A percentile compares a stretch with the other conserved stretches of the same genome.
Evolutionary conservation across 2,797 vertebrate genomes (phyloP).

Genomic region (Potorous gilbertii): DNA sequence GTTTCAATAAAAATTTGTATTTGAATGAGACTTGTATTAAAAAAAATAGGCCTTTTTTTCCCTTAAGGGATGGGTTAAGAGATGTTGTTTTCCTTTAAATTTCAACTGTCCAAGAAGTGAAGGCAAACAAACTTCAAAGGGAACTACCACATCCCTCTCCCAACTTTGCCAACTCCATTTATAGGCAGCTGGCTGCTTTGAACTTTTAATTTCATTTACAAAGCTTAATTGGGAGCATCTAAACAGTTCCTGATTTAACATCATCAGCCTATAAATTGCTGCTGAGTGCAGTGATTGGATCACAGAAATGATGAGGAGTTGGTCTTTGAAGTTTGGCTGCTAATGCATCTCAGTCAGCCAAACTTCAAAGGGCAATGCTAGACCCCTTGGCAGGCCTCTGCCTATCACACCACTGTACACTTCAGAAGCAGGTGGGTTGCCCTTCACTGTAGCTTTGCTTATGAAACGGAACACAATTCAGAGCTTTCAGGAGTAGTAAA

Average conservation of each 20-base stretch:
- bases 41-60: constrained; percentile 6
- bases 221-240: constrained; percentile 65
- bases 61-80: background rate
- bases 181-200: constrained; percentile 60
- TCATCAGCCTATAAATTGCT: constrained; percentile 41
- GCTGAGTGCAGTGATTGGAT: constrained; percentile 49
- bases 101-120: constrained; percentile 49
- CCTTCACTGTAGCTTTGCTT: background rate
- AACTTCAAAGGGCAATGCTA: constrained; percentile 14
- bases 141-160: constrained; percentile 26
- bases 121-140: constrained; percentile 59
- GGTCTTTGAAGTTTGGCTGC: constrained; percentile 61
- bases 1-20: constrained; percentile 55
- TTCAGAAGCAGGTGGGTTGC: constrained; percentile 18
- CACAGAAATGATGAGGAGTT: constrained; percentile 19
- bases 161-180: constrained; percentile 66
- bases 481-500: background rate
- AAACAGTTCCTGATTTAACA: constrained; percentile 52
- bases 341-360: constrained; percentile 31
- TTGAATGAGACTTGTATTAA: constrained; percentile 37
- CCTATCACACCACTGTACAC: constrained; percentile 23
- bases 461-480: background rate
- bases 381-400: background rate
- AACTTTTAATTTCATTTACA: constrained; percentile 71
- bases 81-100: constrained; percentile 60